Conservation (phyloP, 2,113 vertebrate species). For the Epinephelus cyanopodus region DNA sequence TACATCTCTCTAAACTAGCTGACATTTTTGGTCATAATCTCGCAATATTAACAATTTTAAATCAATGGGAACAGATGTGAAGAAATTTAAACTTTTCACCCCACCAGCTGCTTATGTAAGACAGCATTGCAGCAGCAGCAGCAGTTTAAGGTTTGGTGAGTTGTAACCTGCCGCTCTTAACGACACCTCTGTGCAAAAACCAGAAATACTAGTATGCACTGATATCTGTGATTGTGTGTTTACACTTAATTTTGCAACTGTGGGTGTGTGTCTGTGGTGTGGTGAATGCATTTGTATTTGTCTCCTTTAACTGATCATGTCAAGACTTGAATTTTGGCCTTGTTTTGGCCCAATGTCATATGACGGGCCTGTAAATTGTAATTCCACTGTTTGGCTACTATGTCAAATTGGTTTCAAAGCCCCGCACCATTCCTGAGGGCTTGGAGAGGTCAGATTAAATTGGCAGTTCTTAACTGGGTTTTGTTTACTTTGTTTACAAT, state of each 20-base stretch:
- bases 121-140: neutral
- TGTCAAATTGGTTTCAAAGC: no score
- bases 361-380: no score
- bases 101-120: conserved; percentile 16
- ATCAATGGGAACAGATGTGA: conserved; percentile 32
- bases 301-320: no score
- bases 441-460: no score
- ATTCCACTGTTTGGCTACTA: no score
- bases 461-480: no score
- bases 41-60: conserved; percentile 29
- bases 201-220: conserved; percentile 9
- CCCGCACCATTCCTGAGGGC: no score
- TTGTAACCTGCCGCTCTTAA: conserved; percentile 23
- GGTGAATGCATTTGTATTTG: no score
- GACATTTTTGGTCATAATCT: conserved; percentile 14
- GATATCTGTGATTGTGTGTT: neutral
- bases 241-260: neutral
- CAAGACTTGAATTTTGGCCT: neutral
- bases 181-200: conserved; percentile 3
- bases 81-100: conserved; percentile 57
- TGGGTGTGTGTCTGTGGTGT: neutral
- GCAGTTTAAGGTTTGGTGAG: conserved; percentile 1
- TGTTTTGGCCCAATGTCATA: no score
- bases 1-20: neutral
- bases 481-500: no score